Percentiles rank a stretch among this genome's conserved stretches.
Conservation (phyloP, 2,797 vertebrate genomes). For the Lerista edwardsae region DNA sequence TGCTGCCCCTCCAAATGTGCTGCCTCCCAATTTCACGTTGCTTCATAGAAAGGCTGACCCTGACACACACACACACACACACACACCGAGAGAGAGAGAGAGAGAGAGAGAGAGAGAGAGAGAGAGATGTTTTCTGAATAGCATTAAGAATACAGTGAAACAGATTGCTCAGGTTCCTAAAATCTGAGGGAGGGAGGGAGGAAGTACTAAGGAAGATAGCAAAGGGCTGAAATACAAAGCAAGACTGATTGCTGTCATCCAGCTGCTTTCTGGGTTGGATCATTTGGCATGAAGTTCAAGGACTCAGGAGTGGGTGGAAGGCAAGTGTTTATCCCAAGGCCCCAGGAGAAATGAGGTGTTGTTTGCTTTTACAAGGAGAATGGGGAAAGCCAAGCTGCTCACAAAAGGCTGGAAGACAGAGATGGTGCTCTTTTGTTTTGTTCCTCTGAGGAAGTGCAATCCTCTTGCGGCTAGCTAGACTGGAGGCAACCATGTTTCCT, state of each 20-base stretch:
- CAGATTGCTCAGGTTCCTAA: neutral
- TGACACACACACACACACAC: too few relatives aligned
- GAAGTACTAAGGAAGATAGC: too few relatives aligned
- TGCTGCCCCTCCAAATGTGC: too few relatives aligned
- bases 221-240: neutral
- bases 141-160: neutral
- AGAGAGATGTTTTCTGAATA: rapidly evolving
- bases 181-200: neutral
- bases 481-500: neutral
- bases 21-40: too few relatives aligned
- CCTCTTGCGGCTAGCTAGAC: neutral
- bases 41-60: too few relatives aligned
- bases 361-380: neutral
- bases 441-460: neutral
- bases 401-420: slow-evolving; percentile 28
- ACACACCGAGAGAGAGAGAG: too few relatives aligned
- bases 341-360: slow-evolving; percentile 3
- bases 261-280: neutral
- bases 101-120: neutral
- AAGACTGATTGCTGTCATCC: neutral
- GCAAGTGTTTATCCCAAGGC: neutral
- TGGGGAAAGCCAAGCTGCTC: neutral
- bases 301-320: slow-evolving; percentile 26
- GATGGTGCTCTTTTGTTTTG: slow-evolving; percentile 33
- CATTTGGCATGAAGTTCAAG: slow-evolving; percentile 21